Conservation (phyloP, 92 coral and sea anemone species). For the Epizoanthus rinbou region DNA sequence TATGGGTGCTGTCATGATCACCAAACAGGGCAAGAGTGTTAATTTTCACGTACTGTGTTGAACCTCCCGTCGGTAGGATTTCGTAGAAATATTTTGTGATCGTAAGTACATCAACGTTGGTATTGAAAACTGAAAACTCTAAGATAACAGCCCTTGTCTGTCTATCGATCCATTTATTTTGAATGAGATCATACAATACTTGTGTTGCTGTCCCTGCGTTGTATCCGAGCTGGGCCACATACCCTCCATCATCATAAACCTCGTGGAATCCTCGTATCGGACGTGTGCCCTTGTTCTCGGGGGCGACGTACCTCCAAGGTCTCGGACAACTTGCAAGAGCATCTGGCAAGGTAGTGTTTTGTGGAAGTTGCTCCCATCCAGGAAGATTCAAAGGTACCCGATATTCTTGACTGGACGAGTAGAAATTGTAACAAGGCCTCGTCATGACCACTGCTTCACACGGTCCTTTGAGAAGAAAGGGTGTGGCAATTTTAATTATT, state of each 20-base stretch:
- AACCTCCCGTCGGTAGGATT: conserved; percentile 40
- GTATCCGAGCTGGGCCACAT: conserved; percentile 44
- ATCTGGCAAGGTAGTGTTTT: conserved; percentile 39
- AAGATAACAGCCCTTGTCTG: conserved; percentile 49
- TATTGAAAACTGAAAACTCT: conserved; percentile 48
- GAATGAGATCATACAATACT: conserved; percentile 30
- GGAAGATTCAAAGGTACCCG: conserved; percentile 43
- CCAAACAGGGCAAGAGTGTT: conserved; percentile 50
- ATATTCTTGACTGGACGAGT: conserved; percentile 27
- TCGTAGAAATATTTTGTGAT: conserved; percentile 49
- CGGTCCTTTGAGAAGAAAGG: background rate
- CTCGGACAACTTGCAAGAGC: conserved; percentile 45
- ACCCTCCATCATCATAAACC: conserved; percentile 50
- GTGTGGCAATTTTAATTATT: too few relatives aligned
- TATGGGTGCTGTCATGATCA: conserved; percentile 46
- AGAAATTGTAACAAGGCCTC: conserved; percentile 13
- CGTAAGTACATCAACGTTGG: conserved; percentile 45
- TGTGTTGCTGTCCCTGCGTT: conserved; percentile 31
- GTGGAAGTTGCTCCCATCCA: conserved; percentile 36
- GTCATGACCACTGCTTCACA: background rate
- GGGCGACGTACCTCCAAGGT: conserved; percentile 53
- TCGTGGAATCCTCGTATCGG: background rate
- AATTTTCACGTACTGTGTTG: conserved; percentile 23
- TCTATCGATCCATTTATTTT: conserved; percentile 49
- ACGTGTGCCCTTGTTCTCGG: conserved; percentile 13